Evolutionary conservation across 2,888 invertebrate genomes (phyloP).

Genomic region (Dimorphilus gyrociliatus): DNA sequence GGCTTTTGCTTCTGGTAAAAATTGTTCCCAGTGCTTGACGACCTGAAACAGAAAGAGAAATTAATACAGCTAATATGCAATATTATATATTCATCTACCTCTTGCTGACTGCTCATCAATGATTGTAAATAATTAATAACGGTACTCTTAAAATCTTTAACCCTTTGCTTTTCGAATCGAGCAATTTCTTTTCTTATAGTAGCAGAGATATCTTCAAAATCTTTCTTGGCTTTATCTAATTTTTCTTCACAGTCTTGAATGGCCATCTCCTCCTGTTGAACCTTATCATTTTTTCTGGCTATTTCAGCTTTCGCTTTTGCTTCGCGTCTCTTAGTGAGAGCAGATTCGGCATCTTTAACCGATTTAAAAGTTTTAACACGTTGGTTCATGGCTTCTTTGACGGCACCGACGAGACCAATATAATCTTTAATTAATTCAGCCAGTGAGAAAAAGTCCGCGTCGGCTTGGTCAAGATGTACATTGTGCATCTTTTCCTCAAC

Average conservation of each 20-base stretch:
- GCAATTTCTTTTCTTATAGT: conserved; percentile 87
- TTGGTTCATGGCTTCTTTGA: conserved; percentile 61
- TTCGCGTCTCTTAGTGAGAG: conserved; percentile 80
- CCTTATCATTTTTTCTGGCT: conserved; percentile 71
- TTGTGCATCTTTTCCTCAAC: conserved; percentile 53
- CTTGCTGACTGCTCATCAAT: conserved; percentile 81
- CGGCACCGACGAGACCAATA: conserved; percentile 70
- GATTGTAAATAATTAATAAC: conserved; percentile 80
- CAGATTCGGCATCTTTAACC: conserved; percentile 92
- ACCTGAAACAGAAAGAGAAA: conserved; percentile 44
- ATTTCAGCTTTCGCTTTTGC: conserved; percentile 78
- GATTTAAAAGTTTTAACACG: conserved; percentile 74
- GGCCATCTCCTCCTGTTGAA: conserved; percentile 70
- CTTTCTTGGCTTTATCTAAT: conserved; percentile 87
- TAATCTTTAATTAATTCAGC: conserved; percentile 92
- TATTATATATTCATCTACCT: conserved; percentile 46
- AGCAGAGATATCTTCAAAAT: conserved; percentile 82
- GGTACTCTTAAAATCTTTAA: conserved; percentile 73
- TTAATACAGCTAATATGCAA: background rate
- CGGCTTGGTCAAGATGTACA: conserved; percentile 74
- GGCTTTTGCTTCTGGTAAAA: conserved; percentile 73
- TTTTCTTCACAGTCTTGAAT: conserved; percentile 92
- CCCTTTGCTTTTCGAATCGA: conserved; percentile 69
- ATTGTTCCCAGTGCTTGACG: conserved; percentile 85
- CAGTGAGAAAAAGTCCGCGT: conserved; percentile 78